Conservation (phyloP, 2,113 vertebrate genomes). For the Natator depressus region DNA sequence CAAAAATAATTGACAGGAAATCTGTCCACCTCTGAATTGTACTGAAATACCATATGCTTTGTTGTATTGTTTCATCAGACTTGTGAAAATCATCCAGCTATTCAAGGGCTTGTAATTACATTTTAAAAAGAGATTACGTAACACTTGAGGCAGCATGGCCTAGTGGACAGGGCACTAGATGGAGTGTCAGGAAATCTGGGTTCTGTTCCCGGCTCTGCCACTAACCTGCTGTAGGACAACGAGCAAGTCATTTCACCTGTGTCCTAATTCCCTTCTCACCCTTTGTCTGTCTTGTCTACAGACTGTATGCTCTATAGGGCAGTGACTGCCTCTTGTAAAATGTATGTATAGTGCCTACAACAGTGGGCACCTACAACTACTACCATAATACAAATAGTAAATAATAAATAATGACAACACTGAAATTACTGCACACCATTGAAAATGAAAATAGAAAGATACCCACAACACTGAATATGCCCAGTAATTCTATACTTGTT, state of each 20-base stretch:
- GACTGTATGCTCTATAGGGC: not conserved
- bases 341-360: not conserved
- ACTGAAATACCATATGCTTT: not conserved
- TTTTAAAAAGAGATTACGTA: not conserved
- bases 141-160: not conserved
- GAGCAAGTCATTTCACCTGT: not conserved
- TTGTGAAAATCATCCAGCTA: not conserved
- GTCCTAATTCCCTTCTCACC: not conserved
- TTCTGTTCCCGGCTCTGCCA: not conserved
- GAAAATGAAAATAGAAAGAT: not conserved
- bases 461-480: not conserved
- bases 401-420: not conserved
- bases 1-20: not conserved
- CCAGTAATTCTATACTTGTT: not conserved
- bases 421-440: not conserved
- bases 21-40: not conserved
- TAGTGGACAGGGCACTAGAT: not conserved
- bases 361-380: not conserved
- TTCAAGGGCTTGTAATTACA: not conserved
- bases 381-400: not conserved
- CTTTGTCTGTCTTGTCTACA: not conserved
- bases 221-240: not conserved
- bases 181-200: not conserved
- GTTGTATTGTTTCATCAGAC: not conserved
- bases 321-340: not conserved